phyloP scores from a whole-genome alignment of 2,888 invertebrate species.

The Hirtodrosophila confusa region DNA sequence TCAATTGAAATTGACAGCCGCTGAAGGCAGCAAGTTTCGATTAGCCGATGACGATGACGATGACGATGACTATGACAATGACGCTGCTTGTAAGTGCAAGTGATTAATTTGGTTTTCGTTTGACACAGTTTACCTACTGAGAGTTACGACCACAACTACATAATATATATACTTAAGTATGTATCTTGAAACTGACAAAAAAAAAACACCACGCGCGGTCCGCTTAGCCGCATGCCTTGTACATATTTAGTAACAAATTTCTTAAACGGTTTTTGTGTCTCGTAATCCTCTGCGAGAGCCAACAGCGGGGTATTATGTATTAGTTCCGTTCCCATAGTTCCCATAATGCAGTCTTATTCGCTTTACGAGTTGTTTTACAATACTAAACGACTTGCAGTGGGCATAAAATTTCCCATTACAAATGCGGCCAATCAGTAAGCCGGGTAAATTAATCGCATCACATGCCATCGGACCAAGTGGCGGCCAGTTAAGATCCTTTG shows the following conservation, averaged over 20 bases:
- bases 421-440: conserved; percentile 68
- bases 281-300: conserved; percentile 42
- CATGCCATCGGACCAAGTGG: conserved; percentile 39
- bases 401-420: conserved; percentile 70
- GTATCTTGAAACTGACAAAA: conserved; percentile 2
- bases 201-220: conserved; percentile 34
- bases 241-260: conserved; percentile 43
- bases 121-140: conserved; percentile 59
- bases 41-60: conserved; percentile 24
- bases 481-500: conserved; percentile 55
- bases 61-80: conserved; percentile 10
- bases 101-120: conserved; percentile 65
- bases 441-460: conserved; percentile 72
- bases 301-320: conserved; percentile 56
- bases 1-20: conserved; percentile 75
- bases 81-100: conserved; percentile 39
- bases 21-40: conserved; percentile 46
- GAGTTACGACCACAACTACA: too few relatives aligned
- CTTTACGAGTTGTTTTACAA: conserved; percentile 75
- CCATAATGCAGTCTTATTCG: conserved; percentile 61
- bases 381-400: conserved; percentile 64
- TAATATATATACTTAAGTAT: background rate
- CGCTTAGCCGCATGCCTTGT: conserved; percentile 15
- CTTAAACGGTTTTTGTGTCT: conserved; percentile 53
- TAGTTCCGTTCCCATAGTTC: conserved; percentile 70